Percentiles rank a stretch among this genome's conserved stretches.
phyloP scores from a whole-genome alignment of 1,140 invertebrate genomes.

The Drosophila sp. region DNA sequence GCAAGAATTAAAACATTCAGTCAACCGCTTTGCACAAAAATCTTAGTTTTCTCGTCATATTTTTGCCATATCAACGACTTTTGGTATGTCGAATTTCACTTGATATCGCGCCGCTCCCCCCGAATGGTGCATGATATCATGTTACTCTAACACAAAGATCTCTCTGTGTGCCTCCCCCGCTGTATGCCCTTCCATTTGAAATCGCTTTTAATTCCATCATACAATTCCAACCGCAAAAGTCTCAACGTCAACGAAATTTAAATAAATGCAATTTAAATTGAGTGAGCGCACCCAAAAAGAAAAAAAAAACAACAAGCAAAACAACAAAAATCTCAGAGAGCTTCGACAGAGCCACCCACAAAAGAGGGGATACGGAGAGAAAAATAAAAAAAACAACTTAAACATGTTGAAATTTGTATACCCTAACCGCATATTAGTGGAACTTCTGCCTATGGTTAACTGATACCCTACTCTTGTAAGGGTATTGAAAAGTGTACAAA shows the following conservation, averaged over 20 bases:
- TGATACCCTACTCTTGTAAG: background rate
- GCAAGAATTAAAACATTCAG: too few species aligned
- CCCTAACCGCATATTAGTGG: background rate
- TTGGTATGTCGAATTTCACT: background rate
- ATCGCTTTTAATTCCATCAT: constrained; percentile 22
- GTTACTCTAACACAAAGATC: background rate
- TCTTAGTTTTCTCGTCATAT: background rate
- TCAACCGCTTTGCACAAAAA: background rate
- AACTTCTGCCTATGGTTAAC: too few species aligned
- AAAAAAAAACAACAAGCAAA: constrained; percentile 20
- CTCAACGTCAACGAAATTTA: constrained; percentile 47
- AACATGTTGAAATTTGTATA: constrained; percentile 2
- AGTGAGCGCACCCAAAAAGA: constrained; percentile 27
- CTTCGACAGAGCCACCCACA: constrained; percentile 36
- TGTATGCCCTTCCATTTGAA: constrained; percentile 1
- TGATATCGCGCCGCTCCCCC: background rate
- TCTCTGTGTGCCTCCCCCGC: background rate
- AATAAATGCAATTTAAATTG: constrained; percentile 69
- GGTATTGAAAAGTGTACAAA: background rate
- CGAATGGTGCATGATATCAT: background rate
- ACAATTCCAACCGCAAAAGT: constrained; percentile 42
- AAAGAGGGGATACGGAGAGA: constrained; percentile 2
- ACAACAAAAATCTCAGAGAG: constrained; percentile 22
- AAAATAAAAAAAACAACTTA: constrained; percentile 12
- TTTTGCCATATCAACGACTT: background rate